These are phyloP conservation scores for Bergia sp. DNA, from an alignment of 92 coral and sea anemone species.

Conservation along the genomic window DNA sequence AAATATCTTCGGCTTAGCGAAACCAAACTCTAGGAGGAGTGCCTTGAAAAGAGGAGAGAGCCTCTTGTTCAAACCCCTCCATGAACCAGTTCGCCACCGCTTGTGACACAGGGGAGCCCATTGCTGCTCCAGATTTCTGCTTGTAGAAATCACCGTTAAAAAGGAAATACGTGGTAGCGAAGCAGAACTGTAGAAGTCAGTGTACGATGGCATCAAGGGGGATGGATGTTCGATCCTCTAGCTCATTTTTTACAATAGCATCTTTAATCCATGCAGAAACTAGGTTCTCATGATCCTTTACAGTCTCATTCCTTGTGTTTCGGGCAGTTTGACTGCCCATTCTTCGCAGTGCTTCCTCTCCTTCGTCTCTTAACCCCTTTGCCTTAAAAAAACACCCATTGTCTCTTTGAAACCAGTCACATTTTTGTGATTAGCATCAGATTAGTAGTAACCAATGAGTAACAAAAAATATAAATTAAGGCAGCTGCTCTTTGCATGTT, in stretches of 20 bases:
- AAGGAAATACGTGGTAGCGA: too few relatives aligned
- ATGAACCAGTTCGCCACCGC: too few relatives aligned
- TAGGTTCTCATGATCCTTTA: not conserved
- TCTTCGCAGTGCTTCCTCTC: not conserved
- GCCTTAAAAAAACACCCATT: conserved; percentile 4
- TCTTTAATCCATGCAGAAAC: conserved; percentile 1
- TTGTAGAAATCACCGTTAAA: too few relatives aligned
- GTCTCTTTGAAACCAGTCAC: not conserved
- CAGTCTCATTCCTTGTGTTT: not conserved
- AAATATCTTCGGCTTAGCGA: too few relatives aligned
- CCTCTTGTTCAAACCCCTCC: too few relatives aligned
- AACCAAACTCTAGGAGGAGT: too few relatives aligned
- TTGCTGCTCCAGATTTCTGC: too few relatives aligned
- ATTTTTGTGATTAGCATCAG: conserved; percentile 16
- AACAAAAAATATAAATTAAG: not conserved
- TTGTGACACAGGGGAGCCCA: too few relatives aligned
- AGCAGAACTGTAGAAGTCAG: too few relatives aligned
- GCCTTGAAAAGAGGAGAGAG: too few relatives aligned
- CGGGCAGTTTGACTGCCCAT: not conserved
- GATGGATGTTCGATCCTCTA: not conserved
- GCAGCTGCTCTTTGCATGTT: conserved; percentile 13
- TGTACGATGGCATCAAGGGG: too few relatives aligned
- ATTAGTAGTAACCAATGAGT: not conserved
- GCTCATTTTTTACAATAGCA: conserved; percentile 7
- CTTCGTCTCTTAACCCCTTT: conserved; percentile 10